These are phyloP conservation scores for Macrostomum cliftonense DNA, from an alignment of 2,888 invertebrate genomes.

Conservation along the genomic window DNA sequence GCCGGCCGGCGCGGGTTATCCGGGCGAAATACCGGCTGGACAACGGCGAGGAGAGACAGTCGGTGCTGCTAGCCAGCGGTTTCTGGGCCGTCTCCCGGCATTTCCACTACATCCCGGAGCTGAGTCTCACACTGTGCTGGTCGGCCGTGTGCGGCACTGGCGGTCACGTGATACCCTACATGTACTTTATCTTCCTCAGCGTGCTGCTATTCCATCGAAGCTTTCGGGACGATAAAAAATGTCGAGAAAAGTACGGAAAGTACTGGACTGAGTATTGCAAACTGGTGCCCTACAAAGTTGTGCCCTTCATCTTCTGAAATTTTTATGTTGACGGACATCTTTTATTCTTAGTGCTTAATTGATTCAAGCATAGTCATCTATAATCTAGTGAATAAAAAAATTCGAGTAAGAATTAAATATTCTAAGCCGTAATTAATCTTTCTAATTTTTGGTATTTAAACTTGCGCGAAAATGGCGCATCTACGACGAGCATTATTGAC, in stretches of 20 bases:
- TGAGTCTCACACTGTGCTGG: conserved; percentile 42
- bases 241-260: conserved; percentile 42
- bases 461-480: no score
- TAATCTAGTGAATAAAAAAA: no score
- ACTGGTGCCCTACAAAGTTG: conserved; percentile 41
- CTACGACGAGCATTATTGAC: no score
- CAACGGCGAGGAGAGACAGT: conserved; percentile 30
- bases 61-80: conserved; percentile 42
- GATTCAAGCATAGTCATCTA: not conserved
- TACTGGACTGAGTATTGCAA: conserved; percentile 43
- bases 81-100: conserved; percentile 46
- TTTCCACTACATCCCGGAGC: conserved; percentile 46
- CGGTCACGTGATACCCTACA: conserved; percentile 38
- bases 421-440: no score
- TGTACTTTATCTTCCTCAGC: conserved; percentile 40
- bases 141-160: conserved; percentile 36
- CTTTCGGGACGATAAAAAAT: conserved; percentile 44
- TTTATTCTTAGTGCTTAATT: no score
- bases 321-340: no score
- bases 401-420: no score
- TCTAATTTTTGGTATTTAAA: no score
- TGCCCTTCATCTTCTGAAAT: conserved; percentile 43
- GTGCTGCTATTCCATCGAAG: conserved; percentile 41
- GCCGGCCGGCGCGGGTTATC: conserved; percentile 28
- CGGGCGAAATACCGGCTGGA: conserved; percentile 26